Conservation (phyloP, 2,888 invertebrate genomes). For the Trissolcus japonicus region DNA sequence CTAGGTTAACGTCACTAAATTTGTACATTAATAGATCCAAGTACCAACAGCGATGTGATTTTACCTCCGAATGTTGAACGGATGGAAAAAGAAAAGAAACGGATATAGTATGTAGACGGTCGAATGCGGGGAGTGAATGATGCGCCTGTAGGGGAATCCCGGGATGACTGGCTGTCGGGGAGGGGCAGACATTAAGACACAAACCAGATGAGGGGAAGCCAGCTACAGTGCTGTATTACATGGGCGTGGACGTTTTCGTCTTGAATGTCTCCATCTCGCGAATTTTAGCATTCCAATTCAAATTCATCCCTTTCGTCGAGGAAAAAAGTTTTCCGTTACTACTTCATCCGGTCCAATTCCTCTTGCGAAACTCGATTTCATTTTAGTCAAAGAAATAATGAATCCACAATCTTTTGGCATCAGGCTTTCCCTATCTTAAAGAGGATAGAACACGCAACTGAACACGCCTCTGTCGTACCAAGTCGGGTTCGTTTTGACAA, state of each 20-base stretch:
- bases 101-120: background rate
- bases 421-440: constrained; percentile 50
- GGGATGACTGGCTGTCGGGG: constrained; percentile 53
- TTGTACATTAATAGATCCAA: constrained; percentile 41
- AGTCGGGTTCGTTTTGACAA: too few relatives aligned
- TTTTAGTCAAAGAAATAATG: too few relatives aligned
- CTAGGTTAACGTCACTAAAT: constrained; percentile 73
- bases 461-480: background rate
- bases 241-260: constrained; percentile 32
- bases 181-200: constrained; percentile 58
- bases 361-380: too few relatives aligned
- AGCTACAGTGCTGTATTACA: constrained; percentile 66
- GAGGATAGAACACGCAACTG: constrained; percentile 39
- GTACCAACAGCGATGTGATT: constrained; percentile 60
- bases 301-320: too few relatives aligned
- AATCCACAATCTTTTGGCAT: constrained; percentile 48
- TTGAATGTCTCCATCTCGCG: constrained; percentile 16
- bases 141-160: constrained; percentile 36
- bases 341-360: too few relatives aligned
- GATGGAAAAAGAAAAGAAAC: constrained; percentile 63
- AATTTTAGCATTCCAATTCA: constrained; percentile 10
- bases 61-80: constrained; percentile 66
- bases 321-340: too few relatives aligned
- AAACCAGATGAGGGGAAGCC: constrained; percentile 63
- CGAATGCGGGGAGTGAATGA: constrained; percentile 33